Base-by-base conservation (phyloP, 2,888 invertebrate genomes). In the Macrosiphum euphorbiae region DNA sequence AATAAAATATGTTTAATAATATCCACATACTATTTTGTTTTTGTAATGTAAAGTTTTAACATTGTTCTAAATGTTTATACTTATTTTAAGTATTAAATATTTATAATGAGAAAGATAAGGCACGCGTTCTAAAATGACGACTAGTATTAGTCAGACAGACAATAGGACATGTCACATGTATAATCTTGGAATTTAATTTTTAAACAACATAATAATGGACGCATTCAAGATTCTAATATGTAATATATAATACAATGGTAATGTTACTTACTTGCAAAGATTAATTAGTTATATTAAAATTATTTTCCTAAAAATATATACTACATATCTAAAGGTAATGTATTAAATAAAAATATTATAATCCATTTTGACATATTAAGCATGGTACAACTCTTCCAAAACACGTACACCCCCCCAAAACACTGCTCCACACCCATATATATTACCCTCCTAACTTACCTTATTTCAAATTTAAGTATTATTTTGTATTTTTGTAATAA, bases 131-230 rank as follows among this genome's bases (percentile, higher is more conserved):
- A 35, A 78, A 78, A 78, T 78, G 35, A 78, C 35, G 20, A 78
- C 78, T 78, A 8, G 35, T 78, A 35, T 78, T 78, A 78, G 35
- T 78, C 78, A 78, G 78, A 35, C 35, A 78, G 78, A 78, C 78
- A 78, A 78, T 35, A 35, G 20, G 78, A 78, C 20, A 35, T 20
- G 20, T 78, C 35, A 78, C 78, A 78, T 35, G 78, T 8, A 35
- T 78, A 78, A 78, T 78, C 78, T 78, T 78, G 78, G 78, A 20
- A 78, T 78, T 35, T 78, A n/a, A n/a, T n/a, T n/a, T n/a, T n/a
- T n/a, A 35, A 35, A 20, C 35, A 78, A 35, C 78, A 78, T 35
- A 78, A 35, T 78, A 78, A 78, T 78, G 20, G 20, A 41, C 20
- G 35, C 35, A 20, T 35, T 78, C 35, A 20, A 78, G 20, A 35